Base-by-base conservation (phyloP, 2,888 invertebrate genomes). In the Augiades crinisus region DNA sequence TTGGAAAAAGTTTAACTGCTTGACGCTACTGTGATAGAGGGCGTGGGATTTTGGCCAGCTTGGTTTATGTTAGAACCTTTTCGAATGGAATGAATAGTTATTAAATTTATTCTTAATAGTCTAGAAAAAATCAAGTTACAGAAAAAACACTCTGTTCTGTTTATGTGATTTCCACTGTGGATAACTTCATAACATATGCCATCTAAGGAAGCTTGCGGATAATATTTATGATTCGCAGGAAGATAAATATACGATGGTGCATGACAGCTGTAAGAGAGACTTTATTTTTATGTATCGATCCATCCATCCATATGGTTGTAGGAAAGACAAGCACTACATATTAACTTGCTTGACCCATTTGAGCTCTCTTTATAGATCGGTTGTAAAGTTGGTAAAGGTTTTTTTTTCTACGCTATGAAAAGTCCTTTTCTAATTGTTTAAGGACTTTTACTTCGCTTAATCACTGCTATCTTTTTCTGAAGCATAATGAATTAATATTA, bases 1-100 rank as follows among this genome's bases (percentile, higher is more conserved):
- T 41, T 36, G 16, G 14, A 50, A 47, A 40, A 50, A 50, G 33
- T 41, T 41, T 34, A 49, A 22, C 22, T 34, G 33, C 37, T 34
- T 24, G 16, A 33, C 31, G 47, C 33, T 40, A 22, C 47, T 40
- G 40, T 40, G 21, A 38, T 38, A 8, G 38, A 38, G 21, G n/a
- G 21, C 44, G 24, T 24, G 34, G 24, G 36, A 46, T 46, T 36
- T 8, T 19, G 7, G 22, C 24, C 5, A 46, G 36, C 22, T 45
- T 46, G 24, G 24, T 36, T 36, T 45, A 45, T 34, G 22, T 8
- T 14, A 24, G 27, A 14, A 36, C 22, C 0, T 38, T 21, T 38
- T 10, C 7, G 27, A 13, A 37, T 46, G 46, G 27, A 37, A 21
- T 22, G 22, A 22, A 8, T 21, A 24, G 7, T 45, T 21, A 16